phyloP scores from a whole-genome alignment of 2,888 invertebrate species.

The Taenaris catops region DNA sequence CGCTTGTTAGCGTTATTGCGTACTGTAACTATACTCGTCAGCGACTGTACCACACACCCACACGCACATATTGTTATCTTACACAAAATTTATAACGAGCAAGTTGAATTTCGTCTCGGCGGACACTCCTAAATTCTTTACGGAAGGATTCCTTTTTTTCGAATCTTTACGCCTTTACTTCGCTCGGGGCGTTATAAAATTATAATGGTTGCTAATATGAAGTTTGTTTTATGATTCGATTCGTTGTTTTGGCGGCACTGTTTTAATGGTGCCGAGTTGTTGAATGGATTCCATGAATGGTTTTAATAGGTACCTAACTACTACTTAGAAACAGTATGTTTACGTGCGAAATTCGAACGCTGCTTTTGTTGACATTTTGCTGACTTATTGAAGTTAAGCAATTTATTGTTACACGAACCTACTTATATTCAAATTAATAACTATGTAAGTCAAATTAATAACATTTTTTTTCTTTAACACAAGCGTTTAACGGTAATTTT shows the following conservation, averaged over 20 bases:
- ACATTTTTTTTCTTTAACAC: too few species aligned
- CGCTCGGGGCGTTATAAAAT: conserved; percentile 55
- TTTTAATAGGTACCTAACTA: conserved; percentile 16
- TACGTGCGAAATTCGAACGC: conserved; percentile 20
- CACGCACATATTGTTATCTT: conserved; percentile 75
- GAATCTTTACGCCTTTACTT: conserved; percentile 44
- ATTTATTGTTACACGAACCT: too few species aligned
- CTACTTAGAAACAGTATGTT: conserved; percentile 18
- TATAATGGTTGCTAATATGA: conserved; percentile 46
- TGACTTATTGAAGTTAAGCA: not conserved
- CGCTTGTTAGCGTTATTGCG: conserved; percentile 80
- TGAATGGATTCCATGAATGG: conserved; percentile 37
- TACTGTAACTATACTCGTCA: conserved; percentile 78
- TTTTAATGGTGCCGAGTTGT: conserved; percentile 38
- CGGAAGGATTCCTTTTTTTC: conserved; percentile 66
- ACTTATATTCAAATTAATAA: too few species aligned
- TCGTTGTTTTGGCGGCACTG: conserved; percentile 57
- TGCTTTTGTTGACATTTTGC: conserved; percentile 9
- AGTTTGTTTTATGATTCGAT: conserved; percentile 50
- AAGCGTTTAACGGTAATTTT: too few species aligned
- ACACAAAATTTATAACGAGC: conserved; percentile 77
- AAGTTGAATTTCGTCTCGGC: conserved; percentile 65
- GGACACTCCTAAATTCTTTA: conserved; percentile 76
- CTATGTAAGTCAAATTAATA: too few species aligned
- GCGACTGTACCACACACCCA: conserved; percentile 72